Percentiles rank a stretch among this genome's conserved stretches.
These are phyloP conservation scores for Malurus alboscapulatus DNA, from an alignment of 2,113 vertebrate genomes.

Conservation along the genomic window DNA sequence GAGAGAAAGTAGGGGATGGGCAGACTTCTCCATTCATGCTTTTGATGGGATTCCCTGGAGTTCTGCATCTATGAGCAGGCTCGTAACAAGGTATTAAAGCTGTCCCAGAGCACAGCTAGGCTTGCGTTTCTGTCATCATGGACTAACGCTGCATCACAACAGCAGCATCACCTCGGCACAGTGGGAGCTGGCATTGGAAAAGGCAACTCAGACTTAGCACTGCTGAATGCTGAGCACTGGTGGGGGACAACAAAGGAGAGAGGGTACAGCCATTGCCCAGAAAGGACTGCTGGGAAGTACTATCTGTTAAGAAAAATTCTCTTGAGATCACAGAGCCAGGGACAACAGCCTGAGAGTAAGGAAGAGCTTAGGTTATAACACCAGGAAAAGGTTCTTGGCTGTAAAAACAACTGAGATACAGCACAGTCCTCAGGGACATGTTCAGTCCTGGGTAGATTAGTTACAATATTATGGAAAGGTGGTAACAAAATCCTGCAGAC, in stretches of 20 bases:
- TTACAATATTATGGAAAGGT: not conserved
- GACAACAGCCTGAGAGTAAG: not conserved
- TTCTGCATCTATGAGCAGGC: slow-evolving; percentile 30
- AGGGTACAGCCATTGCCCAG: not conserved
- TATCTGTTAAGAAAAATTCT: not conserved
- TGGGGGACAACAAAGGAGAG: not conserved
- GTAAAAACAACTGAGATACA: not conserved
- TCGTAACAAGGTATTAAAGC: slow-evolving; percentile 17
- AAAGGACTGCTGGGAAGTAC: not conserved
- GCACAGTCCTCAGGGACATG: not conserved
- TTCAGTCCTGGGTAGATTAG: not conserved
- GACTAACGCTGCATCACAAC: not conserved
- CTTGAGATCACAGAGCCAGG: not conserved
- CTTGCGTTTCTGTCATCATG: not conserved
- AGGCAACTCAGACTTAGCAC: not conserved
- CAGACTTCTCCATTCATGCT: slow-evolving; percentile 11
- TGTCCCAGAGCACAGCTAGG: slow-evolving; percentile 6
- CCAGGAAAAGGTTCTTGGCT: not conserved
- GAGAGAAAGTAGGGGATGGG: not conserved
- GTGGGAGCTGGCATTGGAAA: not conserved
- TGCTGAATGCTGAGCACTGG: not conserved
- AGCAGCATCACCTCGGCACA: not conserved
- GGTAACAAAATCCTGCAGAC: not conserved
- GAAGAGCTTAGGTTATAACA: not conserved
- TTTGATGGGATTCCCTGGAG: slow-evolving; percentile 26